Percentiles rank a stretch among this genome's conserved stretches.
Evolutionary conservation across 2,113 vertebrate genomes (phyloP).

Genomic region (Periophthalmus modestus): DNA sequence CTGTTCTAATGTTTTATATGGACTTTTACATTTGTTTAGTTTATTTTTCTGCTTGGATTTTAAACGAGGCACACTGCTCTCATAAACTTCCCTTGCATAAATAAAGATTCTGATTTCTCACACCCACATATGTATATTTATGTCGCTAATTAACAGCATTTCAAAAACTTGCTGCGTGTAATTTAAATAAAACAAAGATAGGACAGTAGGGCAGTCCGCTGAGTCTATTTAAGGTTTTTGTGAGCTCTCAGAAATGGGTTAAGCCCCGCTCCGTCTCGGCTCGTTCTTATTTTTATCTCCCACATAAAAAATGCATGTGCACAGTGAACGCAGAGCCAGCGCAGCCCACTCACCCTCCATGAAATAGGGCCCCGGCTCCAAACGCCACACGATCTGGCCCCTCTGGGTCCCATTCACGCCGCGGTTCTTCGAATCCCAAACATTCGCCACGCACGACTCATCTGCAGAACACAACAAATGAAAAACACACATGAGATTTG

Average conservation of each 20-base stretch:
- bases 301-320: slow-evolving; percentile 9
- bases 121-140: not conserved
- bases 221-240: slow-evolving; percentile 12
- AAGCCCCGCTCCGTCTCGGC: slow-evolving; percentile 2
- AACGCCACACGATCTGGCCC: slow-evolving; percentile 94
- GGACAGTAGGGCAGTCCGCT: slow-evolving; percentile 5
- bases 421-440: slow-evolving; percentile 98
- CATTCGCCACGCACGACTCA: slow-evolving; percentile 95
- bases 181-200: slow-evolving; percentile 4
- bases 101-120: not conserved
- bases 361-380: slow-evolving; percentile 93
- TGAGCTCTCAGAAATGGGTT: slow-evolving; percentile 11
- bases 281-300: slow-evolving; percentile 8
- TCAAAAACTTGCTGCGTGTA: not conserved
- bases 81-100: too few species aligned
- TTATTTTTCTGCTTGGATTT: too few species aligned
- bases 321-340: not conserved
- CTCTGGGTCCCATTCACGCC: slow-evolving; percentile 95
- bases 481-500: not conserved
- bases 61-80: too few species aligned
- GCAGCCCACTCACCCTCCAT: slow-evolving; percentile 89
- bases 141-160: not conserved
- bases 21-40: too few species aligned
- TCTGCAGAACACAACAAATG: slow-evolving; percentile 71
- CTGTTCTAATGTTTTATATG: too few species aligned